phyloP scores from a whole-genome alignment of 2,113 vertebrate species.

The Cepphus grylle region DNA sequence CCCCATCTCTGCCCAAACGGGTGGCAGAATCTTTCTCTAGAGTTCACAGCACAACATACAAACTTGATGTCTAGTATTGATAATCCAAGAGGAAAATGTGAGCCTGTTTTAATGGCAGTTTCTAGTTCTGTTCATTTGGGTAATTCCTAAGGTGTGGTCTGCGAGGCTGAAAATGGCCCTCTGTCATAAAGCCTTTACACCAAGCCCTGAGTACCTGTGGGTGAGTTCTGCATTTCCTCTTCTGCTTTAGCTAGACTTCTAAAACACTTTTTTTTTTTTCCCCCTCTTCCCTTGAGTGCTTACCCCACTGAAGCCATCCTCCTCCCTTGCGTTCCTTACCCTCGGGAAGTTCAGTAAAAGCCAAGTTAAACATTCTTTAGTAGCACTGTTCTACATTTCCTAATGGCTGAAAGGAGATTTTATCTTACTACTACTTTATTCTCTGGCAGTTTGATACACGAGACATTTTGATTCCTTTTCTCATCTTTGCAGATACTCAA shows the following conservation, averaged over 20 bases:
- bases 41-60: not conserved
- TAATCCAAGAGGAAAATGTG: rapidly evolving
- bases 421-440: not conserved
- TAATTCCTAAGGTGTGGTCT: not conserved
- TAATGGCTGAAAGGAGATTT: not conserved
- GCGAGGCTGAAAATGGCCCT: not conserved
- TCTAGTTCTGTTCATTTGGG: not conserved
- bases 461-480: not conserved
- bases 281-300: not conserved
- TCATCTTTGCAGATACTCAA: not conserved
- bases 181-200: not conserved
- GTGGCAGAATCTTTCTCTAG: not conserved
- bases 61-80: not conserved
- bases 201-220: rapidly evolving
- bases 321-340: not conserved
- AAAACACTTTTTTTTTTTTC: not conserved
- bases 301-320: not conserved
- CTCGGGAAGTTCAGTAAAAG: not conserved
- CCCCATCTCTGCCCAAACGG: not conserved
- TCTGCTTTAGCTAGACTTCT: not conserved
- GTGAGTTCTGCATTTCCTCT: not conserved
- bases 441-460: not conserved
- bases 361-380: not conserved
- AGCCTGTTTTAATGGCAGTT: not conserved
- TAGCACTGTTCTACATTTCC: not conserved